These are phyloP conservation scores for Drosophila recens DNA, from an alignment of 2,888 invertebrate genomes.

Conservation along the genomic window DNA sequence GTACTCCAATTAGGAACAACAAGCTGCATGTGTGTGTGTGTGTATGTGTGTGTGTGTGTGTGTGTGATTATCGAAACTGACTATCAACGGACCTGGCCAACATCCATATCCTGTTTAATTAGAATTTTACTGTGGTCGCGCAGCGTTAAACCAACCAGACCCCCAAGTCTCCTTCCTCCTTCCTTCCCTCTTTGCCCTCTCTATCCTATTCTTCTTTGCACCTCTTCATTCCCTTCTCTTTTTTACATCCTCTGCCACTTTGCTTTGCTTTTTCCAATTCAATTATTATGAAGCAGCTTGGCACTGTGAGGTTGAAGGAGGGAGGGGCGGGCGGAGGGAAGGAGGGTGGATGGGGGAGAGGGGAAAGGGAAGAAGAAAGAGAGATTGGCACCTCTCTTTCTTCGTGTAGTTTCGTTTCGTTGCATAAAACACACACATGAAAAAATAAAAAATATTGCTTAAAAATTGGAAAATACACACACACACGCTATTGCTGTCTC, in stretches of 20 bases:
- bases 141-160: slow-evolving; percentile 59
- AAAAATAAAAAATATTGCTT: slow-evolving; percentile 7
- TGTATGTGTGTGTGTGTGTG: slow-evolving; percentile 13
- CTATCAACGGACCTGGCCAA: slow-evolving; percentile 37
- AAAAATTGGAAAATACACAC: slow-evolving; percentile 17
- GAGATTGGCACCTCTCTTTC: not conserved
- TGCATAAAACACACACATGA: slow-evolving; percentile 28
- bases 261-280: slow-evolving; percentile 72
- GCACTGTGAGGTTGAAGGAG: slow-evolving; percentile 4
- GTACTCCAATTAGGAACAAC: slow-evolving; percentile 44
- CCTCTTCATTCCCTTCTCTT: not conserved
- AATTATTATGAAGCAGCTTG: slow-evolving; percentile 70
- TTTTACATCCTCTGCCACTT: not conserved
- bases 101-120: slow-evolving; percentile 78
- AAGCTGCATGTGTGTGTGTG: slow-evolving; percentile 6
- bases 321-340: too few relatives aligned
- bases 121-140: slow-evolving; percentile 78
- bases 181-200: not conserved
- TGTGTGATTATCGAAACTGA: slow-evolving; percentile 20
- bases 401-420: slow-evolving; percentile 38
- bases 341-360: not conserved
- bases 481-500: slow-evolving; percentile 14
- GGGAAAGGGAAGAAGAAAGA: not conserved
- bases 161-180: not conserved
- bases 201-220: not conserved